Conservation (phyloP, 2,113 vertebrate genomes). For the Ellobius talpinus region DNA sequence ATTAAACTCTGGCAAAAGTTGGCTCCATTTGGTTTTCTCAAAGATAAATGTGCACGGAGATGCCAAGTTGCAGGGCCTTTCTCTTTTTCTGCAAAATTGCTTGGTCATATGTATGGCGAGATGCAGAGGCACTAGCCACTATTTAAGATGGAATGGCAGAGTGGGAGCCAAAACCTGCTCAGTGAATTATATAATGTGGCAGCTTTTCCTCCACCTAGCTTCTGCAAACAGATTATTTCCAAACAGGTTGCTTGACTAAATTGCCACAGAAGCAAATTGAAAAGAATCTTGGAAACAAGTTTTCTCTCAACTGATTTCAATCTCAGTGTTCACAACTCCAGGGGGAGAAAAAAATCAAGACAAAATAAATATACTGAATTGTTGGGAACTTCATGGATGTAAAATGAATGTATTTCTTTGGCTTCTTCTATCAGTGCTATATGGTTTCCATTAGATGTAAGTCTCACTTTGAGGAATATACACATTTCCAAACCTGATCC, state of each 20-base stretch:
- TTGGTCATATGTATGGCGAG: conserved; percentile 53
- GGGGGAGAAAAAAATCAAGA: conserved; percentile 27
- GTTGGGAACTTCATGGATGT: conserved; percentile 3
- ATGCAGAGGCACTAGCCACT: conserved; percentile 46
- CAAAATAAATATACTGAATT: conserved; percentile 42
- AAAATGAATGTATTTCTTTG: conserved; percentile 9
- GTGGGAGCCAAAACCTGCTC: conserved; percentile 66
- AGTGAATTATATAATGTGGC: conserved; percentile 57
- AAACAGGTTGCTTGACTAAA: conserved; percentile 62
- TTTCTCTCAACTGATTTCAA: conserved; percentile 38
- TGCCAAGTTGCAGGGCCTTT: conserved; percentile 62
- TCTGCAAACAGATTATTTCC: conserved; percentile 61
- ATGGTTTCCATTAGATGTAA: background rate
- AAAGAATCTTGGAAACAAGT: conserved; percentile 17
- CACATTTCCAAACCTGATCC: background rate
- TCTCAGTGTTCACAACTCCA: conserved; percentile 26
- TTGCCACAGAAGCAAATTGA: conserved; percentile 51
- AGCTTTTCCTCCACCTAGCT: conserved; percentile 57
- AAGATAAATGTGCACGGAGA: conserved; percentile 72
- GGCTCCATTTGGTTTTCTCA: conserved; percentile 75
- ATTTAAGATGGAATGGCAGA: conserved; percentile 61
- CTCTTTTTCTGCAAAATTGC: conserved; percentile 61
- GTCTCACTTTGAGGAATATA: background rate
- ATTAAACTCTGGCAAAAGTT: conserved; percentile 81
- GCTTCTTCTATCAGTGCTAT: background rate